Conservation (phyloP, 1,140 invertebrate genomes). For the Hyphantria cunea region DNA sequence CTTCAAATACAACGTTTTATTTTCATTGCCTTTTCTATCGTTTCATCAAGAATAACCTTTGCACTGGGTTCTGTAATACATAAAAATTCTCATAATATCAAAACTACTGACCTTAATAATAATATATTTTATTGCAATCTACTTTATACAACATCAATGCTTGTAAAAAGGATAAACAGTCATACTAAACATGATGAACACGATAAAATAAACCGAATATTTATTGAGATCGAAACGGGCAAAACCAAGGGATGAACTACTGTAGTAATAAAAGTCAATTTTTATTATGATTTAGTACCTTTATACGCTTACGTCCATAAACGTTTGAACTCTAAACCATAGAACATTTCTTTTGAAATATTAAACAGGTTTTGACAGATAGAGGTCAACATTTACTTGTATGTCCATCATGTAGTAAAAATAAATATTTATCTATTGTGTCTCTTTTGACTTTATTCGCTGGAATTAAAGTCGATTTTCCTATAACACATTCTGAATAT, state of each 20-base stretch:
- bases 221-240: constrained; percentile 27
- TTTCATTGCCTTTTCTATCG: too few species aligned
- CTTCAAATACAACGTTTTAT: too few species aligned
- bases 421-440: constrained; percentile 10
- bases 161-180: not conserved
- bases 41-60: too few species aligned
- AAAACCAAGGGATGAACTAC: constrained; percentile 18
- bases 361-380: not conserved
- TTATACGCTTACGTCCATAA: not conserved
- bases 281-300: constrained; percentile 31
- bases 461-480: constrained; percentile 12
- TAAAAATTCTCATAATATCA: too few species aligned
- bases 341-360: not conserved
- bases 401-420: constrained; percentile 15
- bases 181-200: constrained; percentile 9
- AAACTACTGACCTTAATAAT: too few species aligned
- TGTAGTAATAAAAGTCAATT: constrained; percentile 28
- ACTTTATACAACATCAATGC: too few species aligned
- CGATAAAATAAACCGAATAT: constrained; percentile 25
- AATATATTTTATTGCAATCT: too few species aligned
- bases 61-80: too few species aligned
- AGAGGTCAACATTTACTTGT: constrained; percentile 22
- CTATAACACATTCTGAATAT: not conserved
- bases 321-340: constrained; percentile 1
- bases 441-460: not conserved